Base-by-base conservation (phyloP, 1,140 invertebrate species). In the Neocloeon triangulifer region DNA sequence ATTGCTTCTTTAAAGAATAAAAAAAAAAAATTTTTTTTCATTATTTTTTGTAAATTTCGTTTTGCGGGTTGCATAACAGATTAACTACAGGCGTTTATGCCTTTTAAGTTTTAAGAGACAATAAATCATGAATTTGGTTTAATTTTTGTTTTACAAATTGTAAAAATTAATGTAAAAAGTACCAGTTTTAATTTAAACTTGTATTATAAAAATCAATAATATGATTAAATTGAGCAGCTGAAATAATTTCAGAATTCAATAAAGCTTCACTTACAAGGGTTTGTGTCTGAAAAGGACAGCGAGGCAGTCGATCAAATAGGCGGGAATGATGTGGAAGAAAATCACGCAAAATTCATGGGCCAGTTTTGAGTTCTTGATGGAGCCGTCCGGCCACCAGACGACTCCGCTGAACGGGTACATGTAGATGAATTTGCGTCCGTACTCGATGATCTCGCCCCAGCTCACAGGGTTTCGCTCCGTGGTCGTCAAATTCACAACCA, bases 371-470 rank as follows among this genome's bases (percentile, higher is more conserved):
- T 61, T 60, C 38, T 78, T 84, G 17, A 79, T 59, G 4, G 61
- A 64, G 9, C 77, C 76, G 13, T 67, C 68, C 0, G 79, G 79
- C 55, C 80, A 82, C 78, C 78, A 84, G 0, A 82, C 48, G 5
- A 67, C 65, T 5, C 71, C 56, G 36, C 66, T 70, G 41, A 56
- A 40, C 19, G 52, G 52, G 36, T 53, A 52, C 21, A 38, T 43
- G 4, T 42, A 35, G 19, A 53, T 35, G 3, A 56, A 48, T 32
- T 49, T 50, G 40, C 55, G 59, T 34, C 77, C 76, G 19, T 63
- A 55, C 27, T 69, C 63, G 4, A 81, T 50, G 22, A 79, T 68
- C 34, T 73, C 61, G 19, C 77, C 73, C 86, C 86, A 94, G 1
- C 65, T 66, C 10, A 76, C 50, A 0, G 65, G 54, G 28, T 71